Percentiles rank a stretch among this genome's conserved stretches.
Evolutionary conservation across 2,113 vertebrate genomes (phyloP).

Genomic region (Hylia prasina): DNA sequence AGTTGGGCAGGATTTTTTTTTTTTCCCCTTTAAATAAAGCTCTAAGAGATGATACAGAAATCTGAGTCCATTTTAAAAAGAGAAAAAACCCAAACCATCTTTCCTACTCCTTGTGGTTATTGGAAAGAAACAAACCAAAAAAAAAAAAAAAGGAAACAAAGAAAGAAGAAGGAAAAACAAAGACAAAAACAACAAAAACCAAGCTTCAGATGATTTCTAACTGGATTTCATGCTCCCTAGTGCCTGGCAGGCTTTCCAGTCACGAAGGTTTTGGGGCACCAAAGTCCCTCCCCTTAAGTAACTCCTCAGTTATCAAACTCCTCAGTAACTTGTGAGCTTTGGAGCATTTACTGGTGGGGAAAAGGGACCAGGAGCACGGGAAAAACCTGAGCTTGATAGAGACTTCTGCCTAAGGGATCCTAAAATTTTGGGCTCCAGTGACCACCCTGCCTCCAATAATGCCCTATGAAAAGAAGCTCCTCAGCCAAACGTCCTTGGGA

Average conservation of each 20-base stretch:
- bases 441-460: too few species aligned
- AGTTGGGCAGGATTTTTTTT: background rate
- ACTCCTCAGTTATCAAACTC: background rate
- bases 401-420: background rate
- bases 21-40: background rate
- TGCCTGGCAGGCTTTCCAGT: background rate
- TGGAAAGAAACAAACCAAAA: background rate
- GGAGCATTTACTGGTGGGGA: background rate
- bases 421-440: background rate
- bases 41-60: background rate
- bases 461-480: accelerated
- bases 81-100: background rate
- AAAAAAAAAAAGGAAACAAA: background rate
- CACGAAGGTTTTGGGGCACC: background rate
- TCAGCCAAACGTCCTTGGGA: accelerated
- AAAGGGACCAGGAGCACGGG: background rate
- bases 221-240: background rate
- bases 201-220: background rate
- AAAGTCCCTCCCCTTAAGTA: background rate
- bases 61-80: background rate
- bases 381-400: accelerated
- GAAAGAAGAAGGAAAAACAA: background rate
- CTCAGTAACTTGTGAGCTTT: background rate
- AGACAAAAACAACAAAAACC: accelerated
- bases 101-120: background rate